Evolutionary conservation across 2,113 vertebrate species (phyloP), one percentile per base, ranked within the genome.

Genomic region (Callocephalon fimbriatum): DNA sequence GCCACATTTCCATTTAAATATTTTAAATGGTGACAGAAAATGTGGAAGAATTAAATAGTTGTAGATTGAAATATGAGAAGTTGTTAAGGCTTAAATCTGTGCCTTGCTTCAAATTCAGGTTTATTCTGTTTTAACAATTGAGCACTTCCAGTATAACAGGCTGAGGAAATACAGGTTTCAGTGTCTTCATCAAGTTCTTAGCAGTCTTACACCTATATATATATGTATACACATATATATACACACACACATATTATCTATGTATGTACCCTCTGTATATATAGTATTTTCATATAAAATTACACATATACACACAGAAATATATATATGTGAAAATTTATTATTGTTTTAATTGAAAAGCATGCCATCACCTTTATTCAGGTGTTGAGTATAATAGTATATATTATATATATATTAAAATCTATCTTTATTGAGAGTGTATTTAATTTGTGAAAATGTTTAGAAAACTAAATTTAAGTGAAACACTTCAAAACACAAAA

Each of bases 41-140:
- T 65, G 40, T 90, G 40, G 68, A 93, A 73, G 56, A 94, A 93
- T 70, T 59, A 83, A 85, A 90, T 71, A 88, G 89, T 76, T 96
- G 71, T 32, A 48, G 38, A 48, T 79, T 89, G 93, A 92, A 93
- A 72, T 86, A 45, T 29, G 83, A 86, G 47, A 80, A 85, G 50
- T 91, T 76, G 71, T 92, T 96, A 79, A 89, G 65, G 54, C 51
- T 95, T 79, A 95, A 78, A 86, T 95, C 82, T 86, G 48, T 91
- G 31, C 68, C 45, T 85, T 96, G 70, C 94, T 97, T 96, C 79
- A 89, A 38, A 90, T 90, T 82, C 31, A 81, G 88, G 50, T 94
- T 68, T 77, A 72, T 90, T 90, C 51, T 93, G 76, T 96, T 96
- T 78, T 92, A 97, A 88, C 59, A 88, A 8, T 20, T 93, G 88